Base-by-base conservation (phyloP, 2,113 vertebrate species). In the Neofelis nebulosa region DNA sequence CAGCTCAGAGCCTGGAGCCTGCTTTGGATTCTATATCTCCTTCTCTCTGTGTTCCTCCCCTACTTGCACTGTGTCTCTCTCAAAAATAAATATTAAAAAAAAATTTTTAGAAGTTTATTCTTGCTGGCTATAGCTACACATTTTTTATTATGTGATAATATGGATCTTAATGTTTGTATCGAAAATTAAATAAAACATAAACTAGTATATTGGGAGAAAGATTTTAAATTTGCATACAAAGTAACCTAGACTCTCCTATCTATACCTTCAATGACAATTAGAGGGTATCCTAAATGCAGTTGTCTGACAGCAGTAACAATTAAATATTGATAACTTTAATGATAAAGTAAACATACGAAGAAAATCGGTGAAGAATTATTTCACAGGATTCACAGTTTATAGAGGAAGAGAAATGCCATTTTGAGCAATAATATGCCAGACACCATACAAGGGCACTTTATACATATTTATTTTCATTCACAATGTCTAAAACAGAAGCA, bases 111-210 rank as follows among this genome's bases (percentile, higher is more conserved):
- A 94, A 92, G 31, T n/a, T 93, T 84, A 91, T 84, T 87, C 5
- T 87, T 93, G 16, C 36, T 96, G 33, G 11, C 6, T 71, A 85
- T 57, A 88, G 36, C 16, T 57, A 86, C 2, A 10, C 79, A 76
- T 91, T 50, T 93, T 95, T 71, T 38, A 92, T 74, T 33, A 85
- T 50, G 8, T 89, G 55, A 79, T 48, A 89, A 93, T 52, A 83
- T 23, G 65, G n/a, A 85, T 89, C 63, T 90, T 92, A 94, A 78
- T 66, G 65, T 89, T 38, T 95, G 0, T 78, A 52, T 93, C 50
- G 82, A 95, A 93, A 91, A 36, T 81, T 81, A 93, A 91, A 94
- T 89, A n/a, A 91, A 89, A 95, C 88, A 87, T 66, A 41, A 95
- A 95, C 89, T 33, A 78, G 21, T 27, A 80, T 88, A 96, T 63